Percentiles rank a stretch among this genome's conserved stretches.
Evolutionary conservation across 2,113 vertebrate species (phyloP).

Genomic region (Oxygymnocypris stewartii): DNA sequence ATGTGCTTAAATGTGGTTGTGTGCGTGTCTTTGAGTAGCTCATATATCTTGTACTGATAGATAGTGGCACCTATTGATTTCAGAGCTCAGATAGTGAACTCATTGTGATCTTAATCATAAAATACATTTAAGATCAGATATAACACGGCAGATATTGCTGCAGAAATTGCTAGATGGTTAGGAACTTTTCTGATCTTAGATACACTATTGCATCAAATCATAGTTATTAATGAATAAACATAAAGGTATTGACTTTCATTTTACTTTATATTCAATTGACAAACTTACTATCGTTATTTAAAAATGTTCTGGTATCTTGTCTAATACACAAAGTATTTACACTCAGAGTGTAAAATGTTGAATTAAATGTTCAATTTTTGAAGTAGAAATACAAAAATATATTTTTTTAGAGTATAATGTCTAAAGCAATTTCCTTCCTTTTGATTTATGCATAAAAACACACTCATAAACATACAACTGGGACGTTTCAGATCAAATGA

Average conservation of each 20-base stretch:
- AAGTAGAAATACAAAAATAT: no score
- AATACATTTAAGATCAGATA: constrained; percentile 16
- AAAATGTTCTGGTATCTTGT: not conserved
- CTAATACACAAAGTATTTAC: no score
- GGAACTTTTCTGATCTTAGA: not conserved
- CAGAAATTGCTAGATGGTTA: not conserved
- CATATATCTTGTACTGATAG: not conserved
- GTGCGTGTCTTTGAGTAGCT: not conserved
- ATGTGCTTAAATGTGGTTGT: not conserved
- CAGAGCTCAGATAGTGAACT: constrained; percentile 1
- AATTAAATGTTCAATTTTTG: no score
- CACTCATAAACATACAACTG: constrained; percentile 9
- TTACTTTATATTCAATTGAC: not conserved
- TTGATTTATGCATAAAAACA: not conserved
- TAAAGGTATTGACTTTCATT: not conserved
- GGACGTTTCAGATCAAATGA: constrained; percentile 23
- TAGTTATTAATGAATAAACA: not conserved
- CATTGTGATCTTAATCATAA: constrained; percentile 13
- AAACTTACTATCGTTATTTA: not conserved
- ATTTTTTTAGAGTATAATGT: not conserved
- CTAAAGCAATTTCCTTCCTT: not conserved
- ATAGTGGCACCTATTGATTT: constrained; percentile 25
- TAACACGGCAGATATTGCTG: not conserved
- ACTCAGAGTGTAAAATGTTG: not conserved
- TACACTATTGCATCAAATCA: not conserved